Conservation (phyloP, 2,797 vertebrate species). For the Dendrocincla tyrannina region DNA sequence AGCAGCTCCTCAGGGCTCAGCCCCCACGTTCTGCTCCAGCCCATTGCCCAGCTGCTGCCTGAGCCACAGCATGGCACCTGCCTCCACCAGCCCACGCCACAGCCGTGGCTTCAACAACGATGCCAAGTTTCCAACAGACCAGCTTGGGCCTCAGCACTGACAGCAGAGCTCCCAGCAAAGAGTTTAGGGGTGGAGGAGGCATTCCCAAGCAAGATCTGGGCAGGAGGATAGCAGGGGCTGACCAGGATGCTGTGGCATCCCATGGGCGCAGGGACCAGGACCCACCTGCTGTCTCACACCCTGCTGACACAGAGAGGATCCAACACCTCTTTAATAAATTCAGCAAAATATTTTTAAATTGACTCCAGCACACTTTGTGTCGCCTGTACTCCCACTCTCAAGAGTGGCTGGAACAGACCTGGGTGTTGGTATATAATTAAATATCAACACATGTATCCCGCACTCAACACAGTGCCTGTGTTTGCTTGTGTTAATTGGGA, state of each 20-base stretch:
- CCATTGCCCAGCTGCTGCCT: not conserved
- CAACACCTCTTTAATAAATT: not conserved
- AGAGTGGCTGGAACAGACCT: slow-evolving; percentile 26
- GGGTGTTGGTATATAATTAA: slow-evolving; percentile 54
- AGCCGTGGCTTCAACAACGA: accelerated
- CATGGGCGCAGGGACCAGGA: accelerated
- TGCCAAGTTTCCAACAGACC: not conserved
- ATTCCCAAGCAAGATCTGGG: not conserved
- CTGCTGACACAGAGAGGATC: not conserved
- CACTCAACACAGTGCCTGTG: not conserved
- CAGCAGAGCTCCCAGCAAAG: not conserved
- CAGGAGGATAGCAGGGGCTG: not conserved
- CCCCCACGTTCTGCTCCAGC: accelerated
- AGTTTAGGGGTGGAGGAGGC: not conserved
- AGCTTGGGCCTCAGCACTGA: accelerated
- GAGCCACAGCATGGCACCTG: not conserved
- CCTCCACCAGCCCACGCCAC: not conserved
- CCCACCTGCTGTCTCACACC: not conserved
- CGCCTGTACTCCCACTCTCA: slow-evolving; percentile 5
- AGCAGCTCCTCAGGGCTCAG: not conserved
- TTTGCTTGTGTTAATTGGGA: slow-evolving; percentile 61
- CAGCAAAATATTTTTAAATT: slow-evolving; percentile 34
- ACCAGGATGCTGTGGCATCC: not conserved
- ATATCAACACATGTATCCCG: slow-evolving; percentile 38
- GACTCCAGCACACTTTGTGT: not conserved